Base-by-base conservation (phyloP, 2,797 vertebrate species). In the Alectoris magna region DNA sequence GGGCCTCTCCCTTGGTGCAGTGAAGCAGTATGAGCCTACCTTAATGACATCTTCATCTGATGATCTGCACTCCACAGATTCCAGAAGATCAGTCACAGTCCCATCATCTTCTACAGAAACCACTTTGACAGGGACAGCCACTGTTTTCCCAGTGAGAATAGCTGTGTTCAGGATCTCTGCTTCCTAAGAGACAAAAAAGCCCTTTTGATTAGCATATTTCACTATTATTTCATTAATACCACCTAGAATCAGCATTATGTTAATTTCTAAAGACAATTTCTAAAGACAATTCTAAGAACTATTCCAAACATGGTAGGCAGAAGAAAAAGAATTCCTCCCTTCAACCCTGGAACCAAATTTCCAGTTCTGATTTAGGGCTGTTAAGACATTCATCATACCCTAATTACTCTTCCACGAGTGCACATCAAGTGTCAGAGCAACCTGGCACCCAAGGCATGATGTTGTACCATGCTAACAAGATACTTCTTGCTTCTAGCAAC, bases 141-240 rank as follows among this genome's bases (percentile, higher is more conserved):
- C 99, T 2, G 98, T 98, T 90, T 98, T 99, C 55, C 99, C 99
- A 0, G 98, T 99, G 88, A 99, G 98, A 39, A 99, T 92, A 1
- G 98, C 99, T 0, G 99, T 99, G 94, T 99, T 99, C 97, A 99
- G 96, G 94, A 99, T 98, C 94, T 99, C 99, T 2, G 98, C 98
- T 97, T 99, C 99, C 99, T 99, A 90, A 55, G 95, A 96, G 67
- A 94, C 7, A 12, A 76, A 69, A 78, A 74, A 48, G 22, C 7
- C 8, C 8, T 8, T 10, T 53, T 16, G 18, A 14, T 81, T 18
- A 27, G 34, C 18, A 8, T 5, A 29, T 46, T 23, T 53, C 60
- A n/a, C n/a, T 53, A 11, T 83, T 29, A 9, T 38, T 87, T n/a
- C 46, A 55, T 43, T 7, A 31, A 14, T 4, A 53, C 11, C 53